phyloP scores from a whole-genome alignment of 2,113 vertebrate genomes.

The Carollia perspicillata region DNA sequence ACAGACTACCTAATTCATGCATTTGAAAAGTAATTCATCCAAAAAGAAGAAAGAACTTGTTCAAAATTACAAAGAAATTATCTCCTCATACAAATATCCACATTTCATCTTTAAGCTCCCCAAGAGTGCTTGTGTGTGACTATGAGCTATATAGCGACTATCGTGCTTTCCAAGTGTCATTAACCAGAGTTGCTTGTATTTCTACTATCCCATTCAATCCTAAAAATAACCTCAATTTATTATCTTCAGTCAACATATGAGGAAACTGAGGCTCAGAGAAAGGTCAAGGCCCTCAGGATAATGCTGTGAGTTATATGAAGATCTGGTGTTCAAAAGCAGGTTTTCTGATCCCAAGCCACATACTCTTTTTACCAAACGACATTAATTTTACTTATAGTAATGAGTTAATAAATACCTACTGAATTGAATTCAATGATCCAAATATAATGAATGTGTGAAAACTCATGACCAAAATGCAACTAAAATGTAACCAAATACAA shows the following conservation, averaged over 20 bases:
- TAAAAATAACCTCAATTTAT: neutral
- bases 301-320: neutral
- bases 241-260: neutral
- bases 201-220: neutral
- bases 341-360: neutral
- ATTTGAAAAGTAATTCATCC: constrained; percentile 42
- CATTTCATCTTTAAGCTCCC: constrained; percentile 3
- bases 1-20: neutral
- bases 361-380: neutral
- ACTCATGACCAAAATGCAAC: neutral
- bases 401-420: neutral
- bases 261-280: neutral
- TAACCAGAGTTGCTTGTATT: neutral
- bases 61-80: constrained; percentile 57
- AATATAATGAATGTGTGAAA: neutral
- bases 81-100: neutral
- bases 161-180: neutral
- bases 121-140: neutral
- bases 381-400: neutral
- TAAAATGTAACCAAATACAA: constrained; percentile 4
- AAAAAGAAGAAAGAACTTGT: constrained; percentile 28
- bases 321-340: neutral
- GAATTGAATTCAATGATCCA: constrained; percentile 12
- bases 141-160: neutral
- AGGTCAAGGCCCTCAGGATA: neutral